These are phyloP conservation scores for Cebus imitator DNA, from an alignment of 2,113 vertebrate species.

Conservation along the genomic window DNA sequence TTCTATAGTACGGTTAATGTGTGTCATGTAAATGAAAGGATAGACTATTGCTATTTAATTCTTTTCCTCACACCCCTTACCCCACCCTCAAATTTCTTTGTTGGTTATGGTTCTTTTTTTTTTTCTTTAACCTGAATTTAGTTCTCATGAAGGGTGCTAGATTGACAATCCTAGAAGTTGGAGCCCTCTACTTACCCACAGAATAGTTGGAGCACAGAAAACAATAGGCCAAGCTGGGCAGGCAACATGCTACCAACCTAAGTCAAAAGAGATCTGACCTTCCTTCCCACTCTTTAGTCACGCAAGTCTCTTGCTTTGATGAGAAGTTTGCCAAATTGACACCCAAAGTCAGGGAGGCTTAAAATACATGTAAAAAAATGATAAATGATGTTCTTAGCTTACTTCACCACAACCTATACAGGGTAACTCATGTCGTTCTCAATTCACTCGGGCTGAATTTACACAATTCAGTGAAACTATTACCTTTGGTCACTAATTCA, in stretches of 20 bases:
- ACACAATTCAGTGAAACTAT: background rate
- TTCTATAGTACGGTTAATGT: constrained; percentile 89
- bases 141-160: constrained; percentile 59
- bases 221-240: background rate
- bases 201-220: background rate
- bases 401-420: background rate
- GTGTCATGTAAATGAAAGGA: constrained; percentile 87
- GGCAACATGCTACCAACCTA: background rate
- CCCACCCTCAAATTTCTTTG: constrained; percentile 64
- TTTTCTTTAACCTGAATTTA: constrained; percentile 65
- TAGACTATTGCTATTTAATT: constrained; percentile 87
- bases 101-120: constrained; percentile 27
- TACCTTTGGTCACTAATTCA: background rate
- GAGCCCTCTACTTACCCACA: constrained; percentile 17
- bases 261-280: background rate
- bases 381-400: background rate
- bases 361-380: background rate
- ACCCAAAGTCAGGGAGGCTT: background rate
- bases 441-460: background rate
- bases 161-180: constrained; percentile 7
- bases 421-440: background rate
- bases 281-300: background rate
- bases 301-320: background rate
- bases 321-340: background rate
- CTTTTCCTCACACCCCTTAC: constrained; percentile 63